phyloP scores from a whole-genome alignment of 2,888 invertebrate species.

The Gnatocerus cornutus region DNA sequence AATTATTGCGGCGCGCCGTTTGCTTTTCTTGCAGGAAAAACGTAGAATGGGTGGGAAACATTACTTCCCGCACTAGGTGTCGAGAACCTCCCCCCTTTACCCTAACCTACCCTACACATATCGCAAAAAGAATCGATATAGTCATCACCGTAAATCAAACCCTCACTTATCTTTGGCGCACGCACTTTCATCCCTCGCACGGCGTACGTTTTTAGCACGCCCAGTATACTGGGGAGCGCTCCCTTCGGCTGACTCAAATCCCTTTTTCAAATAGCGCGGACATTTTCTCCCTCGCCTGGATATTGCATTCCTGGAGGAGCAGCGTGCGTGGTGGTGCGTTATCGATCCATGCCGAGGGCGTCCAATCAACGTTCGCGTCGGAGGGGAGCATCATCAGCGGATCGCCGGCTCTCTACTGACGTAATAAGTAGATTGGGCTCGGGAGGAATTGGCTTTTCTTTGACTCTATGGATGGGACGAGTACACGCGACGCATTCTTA shows the following conservation, averaged over 20 bases:
- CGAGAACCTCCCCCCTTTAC: too few species aligned
- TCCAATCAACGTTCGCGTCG: conserved; percentile 57
- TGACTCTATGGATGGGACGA: neutral
- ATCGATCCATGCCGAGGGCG: conserved; percentile 60
- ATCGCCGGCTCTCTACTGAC: conserved; percentile 26
- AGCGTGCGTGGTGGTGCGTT: conserved; percentile 53
- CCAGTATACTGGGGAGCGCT: conserved; percentile 52
- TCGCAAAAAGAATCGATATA: conserved; percentile 58
- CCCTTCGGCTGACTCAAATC: conserved; percentile 57
- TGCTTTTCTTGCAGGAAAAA: conserved; percentile 21
- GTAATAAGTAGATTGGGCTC: conserved; percentile 44
- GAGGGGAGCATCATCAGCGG: conserved; percentile 37
- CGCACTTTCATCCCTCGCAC: conserved; percentile 25
- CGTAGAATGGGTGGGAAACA: neutral
- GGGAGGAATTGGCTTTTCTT: conserved; percentile 34
- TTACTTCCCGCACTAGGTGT: too few species aligned
- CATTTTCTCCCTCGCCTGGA: conserved; percentile 56
- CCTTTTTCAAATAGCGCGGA: conserved; percentile 61
- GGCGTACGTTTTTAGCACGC: conserved; percentile 57
- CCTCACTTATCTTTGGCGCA: conserved; percentile 56
- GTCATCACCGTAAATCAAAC: conserved; percentile 64
- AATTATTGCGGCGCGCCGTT: conserved; percentile 18
- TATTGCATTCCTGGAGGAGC: conserved; percentile 61
- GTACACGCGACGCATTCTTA: conserved; percentile 22
- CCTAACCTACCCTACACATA: conserved; percentile 45